phyloP scores from a whole-genome alignment of 2,888 invertebrate genomes.

The Charanyca ferruginea region DNA sequence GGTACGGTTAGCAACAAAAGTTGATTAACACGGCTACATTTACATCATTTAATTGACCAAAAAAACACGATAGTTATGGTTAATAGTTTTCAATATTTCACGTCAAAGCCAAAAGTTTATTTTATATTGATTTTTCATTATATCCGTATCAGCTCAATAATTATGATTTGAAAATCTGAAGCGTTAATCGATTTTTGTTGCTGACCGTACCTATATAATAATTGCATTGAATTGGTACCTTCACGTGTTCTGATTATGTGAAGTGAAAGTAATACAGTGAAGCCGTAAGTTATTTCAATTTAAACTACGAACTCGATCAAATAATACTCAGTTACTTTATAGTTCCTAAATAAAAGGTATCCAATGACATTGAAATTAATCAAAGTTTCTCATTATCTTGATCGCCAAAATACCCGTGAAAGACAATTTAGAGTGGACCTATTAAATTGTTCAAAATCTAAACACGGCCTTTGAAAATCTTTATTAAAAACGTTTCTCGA shows the following conservation, averaged over 20 bases:
- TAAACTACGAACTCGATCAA: neutral
- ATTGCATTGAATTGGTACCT: neutral
- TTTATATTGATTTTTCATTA: too few relatives aligned
- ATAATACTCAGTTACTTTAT: neutral
- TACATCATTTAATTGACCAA: too few relatives aligned
- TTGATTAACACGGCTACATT: too few relatives aligned
- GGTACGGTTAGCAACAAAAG: too few relatives aligned
- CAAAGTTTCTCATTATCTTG: constrained; percentile 31
- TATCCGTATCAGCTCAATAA: too few relatives aligned
- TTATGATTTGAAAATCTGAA: too few relatives aligned
- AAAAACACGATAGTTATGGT: too few relatives aligned
- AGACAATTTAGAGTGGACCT: constrained; percentile 42
- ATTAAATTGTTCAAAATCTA: constrained; percentile 51
- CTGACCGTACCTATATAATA: too few relatives aligned
- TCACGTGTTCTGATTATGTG: neutral
- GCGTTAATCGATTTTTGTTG: too few relatives aligned
- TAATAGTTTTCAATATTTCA: too few relatives aligned
- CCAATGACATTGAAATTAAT: constrained; percentile 22
- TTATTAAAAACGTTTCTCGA: constrained; percentile 69
- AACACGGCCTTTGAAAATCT: constrained; percentile 60
- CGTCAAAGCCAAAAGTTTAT: too few relatives aligned
- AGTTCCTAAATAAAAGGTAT: neutral
- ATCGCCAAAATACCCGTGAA: constrained; percentile 49
- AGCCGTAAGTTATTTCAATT: neutral
- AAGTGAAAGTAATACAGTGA: neutral